Evolutionary conservation across 2,113 vertebrate genomes (phyloP), one percentile per base, ranked within the genome.

Genomic region (Dissostichus mawsoni): DNA sequence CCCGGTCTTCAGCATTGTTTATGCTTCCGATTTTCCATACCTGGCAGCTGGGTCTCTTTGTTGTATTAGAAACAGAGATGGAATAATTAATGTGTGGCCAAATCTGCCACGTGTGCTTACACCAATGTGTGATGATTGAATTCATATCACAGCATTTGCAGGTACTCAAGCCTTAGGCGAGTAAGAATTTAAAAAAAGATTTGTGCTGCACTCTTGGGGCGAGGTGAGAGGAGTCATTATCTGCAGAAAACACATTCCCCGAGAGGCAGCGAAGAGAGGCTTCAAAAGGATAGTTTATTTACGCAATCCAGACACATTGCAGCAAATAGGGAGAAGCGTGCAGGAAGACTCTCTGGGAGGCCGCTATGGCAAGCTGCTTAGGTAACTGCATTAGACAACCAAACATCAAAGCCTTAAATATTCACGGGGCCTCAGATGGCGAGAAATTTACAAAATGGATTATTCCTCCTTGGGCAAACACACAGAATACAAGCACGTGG

Each of bases 171-270:
- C 62, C 29, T 77, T 76, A 58, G 47, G 44, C 17, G 29, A 62
- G 64, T 70, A 47, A 10, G n/a, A 61, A 57, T 48, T 18, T 2
- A 53, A 56, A 29, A 50, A 62, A 11, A 69, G 48, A 58, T 73
- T 57, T 73, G 52, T 58, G 71, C 73, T 51, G 69, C 61, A 14
- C n/a, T 82, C 69, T 64, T 45, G 0, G 56, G 80, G 71, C 83
- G 52, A 87, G 82, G 69, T 81, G 80, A 89, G 90, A 80, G 81
- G 80, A 89, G 83, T 91, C 87, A 89, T 91, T 92, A 93, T 94
- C 89, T 84, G 50, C 69, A 63, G 83, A 84, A 90, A 92, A 89
- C 88, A 92, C 86, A 88, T 90, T 88, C 81, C 83, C 36, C 29
- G 2, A 61, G 80, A 83, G 87, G 83, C 81, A 48, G 78, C 69